Percentiles rank a stretch among this genome's conserved stretches.
phyloP scores from a whole-genome alignment of 1,140 invertebrate species.

The Cydia amplana region DNA sequence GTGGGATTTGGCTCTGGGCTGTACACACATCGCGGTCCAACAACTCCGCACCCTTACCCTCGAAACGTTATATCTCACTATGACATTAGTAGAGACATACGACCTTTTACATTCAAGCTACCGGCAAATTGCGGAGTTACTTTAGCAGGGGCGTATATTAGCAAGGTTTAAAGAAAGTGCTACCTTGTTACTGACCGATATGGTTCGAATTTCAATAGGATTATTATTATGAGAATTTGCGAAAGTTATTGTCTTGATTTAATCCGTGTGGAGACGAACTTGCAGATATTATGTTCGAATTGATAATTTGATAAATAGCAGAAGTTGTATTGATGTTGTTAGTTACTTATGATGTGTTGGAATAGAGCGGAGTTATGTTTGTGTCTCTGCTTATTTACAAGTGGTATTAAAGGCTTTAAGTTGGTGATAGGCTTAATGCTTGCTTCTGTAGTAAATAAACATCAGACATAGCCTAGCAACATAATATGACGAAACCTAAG shows the following conservation, averaged over 20 bases:
- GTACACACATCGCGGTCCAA: conserved; percentile 18
- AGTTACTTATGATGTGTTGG: neutral
- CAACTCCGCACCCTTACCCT: neutral
- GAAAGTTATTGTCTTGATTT: neutral
- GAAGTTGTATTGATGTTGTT: neutral
- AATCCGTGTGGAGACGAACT: conserved; percentile 3
- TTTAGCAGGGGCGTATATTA: neutral
- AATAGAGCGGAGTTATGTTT: neutral
- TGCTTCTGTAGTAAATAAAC: conserved; percentile 1
- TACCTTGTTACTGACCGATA: neutral
- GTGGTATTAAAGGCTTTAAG: neutral
- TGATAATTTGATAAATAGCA: neutral
- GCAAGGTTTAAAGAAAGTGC: neutral
- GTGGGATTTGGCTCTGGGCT: conserved; percentile 25
- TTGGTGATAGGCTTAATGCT: conserved; percentile 10
- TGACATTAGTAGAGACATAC: neutral
- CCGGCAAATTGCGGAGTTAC: neutral
- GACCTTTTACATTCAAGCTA: neutral
- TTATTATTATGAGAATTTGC: neutral
- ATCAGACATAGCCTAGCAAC: no score
- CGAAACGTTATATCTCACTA: neutral
- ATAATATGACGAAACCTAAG: no score
- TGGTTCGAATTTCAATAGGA: neutral
- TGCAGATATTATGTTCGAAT: neutral
- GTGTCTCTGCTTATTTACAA: neutral